Base-by-base conservation (phyloP, 2,888 invertebrate species). In the Argyresthia albistria region DNA sequence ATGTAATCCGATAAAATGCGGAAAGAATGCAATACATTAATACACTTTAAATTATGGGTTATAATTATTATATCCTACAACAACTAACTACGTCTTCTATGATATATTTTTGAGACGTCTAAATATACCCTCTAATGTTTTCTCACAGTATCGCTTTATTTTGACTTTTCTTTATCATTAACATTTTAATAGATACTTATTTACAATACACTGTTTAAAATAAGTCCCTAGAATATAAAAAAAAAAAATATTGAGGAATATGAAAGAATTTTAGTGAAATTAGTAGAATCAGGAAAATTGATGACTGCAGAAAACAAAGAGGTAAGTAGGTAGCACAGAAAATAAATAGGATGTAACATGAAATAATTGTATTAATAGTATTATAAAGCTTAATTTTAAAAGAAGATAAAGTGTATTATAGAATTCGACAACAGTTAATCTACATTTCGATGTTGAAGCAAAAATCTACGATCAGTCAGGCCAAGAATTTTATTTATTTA, bases 71-170 rank as follows among this genome's bases (percentile, higher is more conserved):
- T 69, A 73, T 59, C 66, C 81, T 84, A 84, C 78, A 78, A 80
- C 77, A 81, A 77, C 73, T 79, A 80, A 64, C 73, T 77, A 82
- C 82, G 73, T 76, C 79, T 65, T 74, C 78, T 75, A 77, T 83
- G 83, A 83, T 84, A 84, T 80, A 74, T 74, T 61, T 76, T 77
- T 75, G 73, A 78, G 82, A 83, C 82, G 77, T 67, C 59, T 73
- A 67, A 65, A 62, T 69, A 74, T 82, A 82, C 71, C 75, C 71
- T 79, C 87, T 87, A 87, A 82, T 76, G 69, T 54, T 82, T 87
- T 86, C 74, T 87, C 87, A 87, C 87, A 87, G 87, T 83, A 70
- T 80, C 80, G 87, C 87, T 87, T 87, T 80, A 84, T 83, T 83
- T 84, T 87, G 87, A 87, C 87, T 83, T 70, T 79, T 80, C 65